Evolutionary conservation across 2,797 vertebrate genomes (phyloP).

Genomic region (Borostomias antarcticus): DNA sequence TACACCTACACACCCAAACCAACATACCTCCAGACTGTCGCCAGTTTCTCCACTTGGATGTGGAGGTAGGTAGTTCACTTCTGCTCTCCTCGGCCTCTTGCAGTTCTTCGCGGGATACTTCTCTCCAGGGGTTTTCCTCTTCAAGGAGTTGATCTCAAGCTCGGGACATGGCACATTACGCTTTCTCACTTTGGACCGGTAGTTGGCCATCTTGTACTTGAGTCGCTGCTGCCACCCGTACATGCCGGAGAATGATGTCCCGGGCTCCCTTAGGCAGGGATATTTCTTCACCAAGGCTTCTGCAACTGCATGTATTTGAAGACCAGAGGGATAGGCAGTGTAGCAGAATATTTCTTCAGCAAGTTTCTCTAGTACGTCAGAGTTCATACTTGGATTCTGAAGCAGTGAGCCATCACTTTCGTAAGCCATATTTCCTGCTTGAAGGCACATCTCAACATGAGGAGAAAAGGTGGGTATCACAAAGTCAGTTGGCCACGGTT

Average conservation of each 20-base stretch:
- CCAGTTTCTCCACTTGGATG: conserved; percentile 44
- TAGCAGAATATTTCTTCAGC: conserved; percentile 39
- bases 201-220: conserved; percentile 40
- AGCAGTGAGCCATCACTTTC: conserved; percentile 30
- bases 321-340: conserved; percentile 30
- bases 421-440: conserved; percentile 31
- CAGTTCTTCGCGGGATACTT: conserved; percentile 29
- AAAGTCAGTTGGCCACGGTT: conserved; percentile 36
- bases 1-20: too few relatives aligned
- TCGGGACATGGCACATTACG: conserved; percentile 33
- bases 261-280: conserved; percentile 35
- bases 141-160: conserved; percentile 36
- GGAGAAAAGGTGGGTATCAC: conserved; percentile 31
- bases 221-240: conserved; percentile 34
- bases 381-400: conserved; percentile 33
- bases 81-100: conserved; percentile 40
- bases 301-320: conserved; percentile 31
- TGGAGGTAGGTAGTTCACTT: conserved; percentile 49
- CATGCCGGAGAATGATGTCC: conserved; percentile 32
- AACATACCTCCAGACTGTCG: too few relatives aligned
- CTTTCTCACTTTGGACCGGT: conserved; percentile 32
- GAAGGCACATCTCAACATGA: conserved; percentile 31
- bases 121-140: conserved; percentile 36
- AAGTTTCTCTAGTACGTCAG: conserved; percentile 41
- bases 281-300: conserved; percentile 40